These are phyloP conservation scores for Thecocarcelia acutangulata DNA, from an alignment of 2,888 invertebrate genomes.

Conservation along the genomic window DNA sequence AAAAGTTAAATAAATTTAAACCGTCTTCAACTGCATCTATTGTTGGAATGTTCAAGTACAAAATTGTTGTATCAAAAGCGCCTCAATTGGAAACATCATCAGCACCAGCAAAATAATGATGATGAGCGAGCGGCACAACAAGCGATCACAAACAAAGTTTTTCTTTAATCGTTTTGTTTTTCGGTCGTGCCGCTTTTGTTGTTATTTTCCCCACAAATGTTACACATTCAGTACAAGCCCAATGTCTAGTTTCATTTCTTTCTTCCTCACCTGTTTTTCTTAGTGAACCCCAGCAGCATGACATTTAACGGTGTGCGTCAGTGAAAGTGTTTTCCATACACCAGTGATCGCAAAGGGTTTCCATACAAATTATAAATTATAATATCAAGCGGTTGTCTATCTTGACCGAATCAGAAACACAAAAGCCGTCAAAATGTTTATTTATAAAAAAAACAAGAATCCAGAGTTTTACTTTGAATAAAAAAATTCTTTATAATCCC, in stretches of 20 bases:
- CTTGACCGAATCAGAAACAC: no score
- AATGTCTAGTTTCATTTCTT: slow-evolving; percentile 30
- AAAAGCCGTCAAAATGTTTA: no score
- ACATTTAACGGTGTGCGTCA: slow-evolving; percentile 68
- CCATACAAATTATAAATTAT: background rate
- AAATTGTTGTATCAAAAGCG: slow-evolving; percentile 37
- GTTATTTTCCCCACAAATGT: background rate
- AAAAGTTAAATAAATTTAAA: slow-evolving; percentile 38
- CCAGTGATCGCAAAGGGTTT: slow-evolving; percentile 55
- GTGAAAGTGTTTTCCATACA: slow-evolving; percentile 80
- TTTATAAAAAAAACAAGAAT: no score
- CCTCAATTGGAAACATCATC: slow-evolving; percentile 62
- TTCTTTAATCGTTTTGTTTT: slow-evolving; percentile 48
- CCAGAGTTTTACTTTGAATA: no score
- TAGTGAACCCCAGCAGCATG: slow-evolving; percentile 66
- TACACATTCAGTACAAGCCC: slow-evolving; percentile 16
- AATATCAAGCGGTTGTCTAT: no score
- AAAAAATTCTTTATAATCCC: no score
- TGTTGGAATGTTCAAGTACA: slow-evolving; percentile 51
- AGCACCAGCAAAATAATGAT: slow-evolving; percentile 37
- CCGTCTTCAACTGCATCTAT: slow-evolving; percentile 61
- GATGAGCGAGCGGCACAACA: slow-evolving; percentile 8
- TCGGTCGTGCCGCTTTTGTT: slow-evolving; percentile 26
- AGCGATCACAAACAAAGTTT: slow-evolving; percentile 37
- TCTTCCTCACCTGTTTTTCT: slow-evolving; percentile 53